Evolutionary conservation across 2,113 vertebrate genomes (phyloP).

Genomic region (Phyllostomus hastatus): DNA sequence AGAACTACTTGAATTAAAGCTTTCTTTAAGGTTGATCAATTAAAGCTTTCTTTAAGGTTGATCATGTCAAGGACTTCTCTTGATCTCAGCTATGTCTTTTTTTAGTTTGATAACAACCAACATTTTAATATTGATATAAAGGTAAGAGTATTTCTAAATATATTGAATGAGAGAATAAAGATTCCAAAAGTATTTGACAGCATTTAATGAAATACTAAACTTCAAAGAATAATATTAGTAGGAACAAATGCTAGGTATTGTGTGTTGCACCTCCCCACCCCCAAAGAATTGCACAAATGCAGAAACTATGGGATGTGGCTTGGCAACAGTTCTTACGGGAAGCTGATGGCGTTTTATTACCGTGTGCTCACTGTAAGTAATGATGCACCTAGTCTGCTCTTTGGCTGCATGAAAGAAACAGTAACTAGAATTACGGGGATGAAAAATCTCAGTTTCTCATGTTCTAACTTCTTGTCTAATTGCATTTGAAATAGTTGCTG

Average conservation of each 20-base stretch:
- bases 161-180: background rate
- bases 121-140: constrained; percentile 8
- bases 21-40: background rate
- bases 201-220: constrained; percentile 4
- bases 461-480: background rate
- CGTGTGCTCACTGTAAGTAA: background rate
- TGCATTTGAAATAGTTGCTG: background rate
- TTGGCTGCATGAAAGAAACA: background rate
- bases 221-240: background rate
- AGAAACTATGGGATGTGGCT: background rate
- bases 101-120: background rate
- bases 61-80: constrained; percentile 6
- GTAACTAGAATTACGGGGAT: background rate
- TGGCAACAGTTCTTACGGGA: background rate
- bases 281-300: background rate
- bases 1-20: background rate
- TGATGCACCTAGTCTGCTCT: background rate
- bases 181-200: constrained; percentile 2
- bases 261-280: background rate
- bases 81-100: background rate
- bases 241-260: background rate
- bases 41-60: background rate
- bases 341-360: background rate
- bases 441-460: background rate
- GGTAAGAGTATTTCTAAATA: background rate